A percentile compares a stretch with the other conserved stretches of the same genome.
Conservation (phyloP, 2,113 vertebrate genomes). For the Nestor notabilis region DNA sequence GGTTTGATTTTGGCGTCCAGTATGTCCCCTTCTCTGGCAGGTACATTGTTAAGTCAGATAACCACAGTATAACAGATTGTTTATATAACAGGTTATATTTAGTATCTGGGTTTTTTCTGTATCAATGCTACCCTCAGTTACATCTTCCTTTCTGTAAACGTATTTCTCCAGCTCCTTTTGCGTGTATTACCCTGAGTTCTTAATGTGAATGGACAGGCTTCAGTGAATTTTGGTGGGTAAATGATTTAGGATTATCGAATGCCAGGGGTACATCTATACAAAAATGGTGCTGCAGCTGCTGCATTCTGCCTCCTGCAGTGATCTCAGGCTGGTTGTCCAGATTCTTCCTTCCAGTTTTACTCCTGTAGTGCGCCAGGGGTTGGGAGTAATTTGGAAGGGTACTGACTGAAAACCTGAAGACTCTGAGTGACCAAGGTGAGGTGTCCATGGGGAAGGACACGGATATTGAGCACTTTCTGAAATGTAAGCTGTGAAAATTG, state of each 20-base stretch:
- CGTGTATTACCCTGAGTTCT: background rate
- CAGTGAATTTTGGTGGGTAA: background rate
- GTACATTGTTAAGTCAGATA: background rate
- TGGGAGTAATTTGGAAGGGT: background rate
- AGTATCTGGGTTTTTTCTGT: background rate
- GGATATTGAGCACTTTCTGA: constrained; percentile 41
- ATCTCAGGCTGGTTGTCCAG: background rate
- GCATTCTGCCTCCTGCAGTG: background rate
- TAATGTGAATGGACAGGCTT: background rate
- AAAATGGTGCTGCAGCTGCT: background rate
- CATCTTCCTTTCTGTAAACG: background rate
- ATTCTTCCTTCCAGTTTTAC: background rate
- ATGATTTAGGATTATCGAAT: background rate
- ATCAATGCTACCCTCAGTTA: background rate
- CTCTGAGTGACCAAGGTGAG: background rate
- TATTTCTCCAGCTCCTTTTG: background rate
- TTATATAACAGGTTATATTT: background rate
- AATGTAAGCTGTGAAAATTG: constrained; percentile 43
- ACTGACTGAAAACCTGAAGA: background rate
- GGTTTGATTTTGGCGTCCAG: background rate
- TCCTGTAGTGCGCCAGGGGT: background rate
- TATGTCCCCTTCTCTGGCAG: background rate
- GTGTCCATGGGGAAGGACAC: background rate
- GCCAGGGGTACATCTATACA: background rate
- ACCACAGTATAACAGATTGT: background rate